Evolutionary conservation across 2,113 vertebrate genomes (phyloP).

Genomic region (Pteropus alecto): DNA sequence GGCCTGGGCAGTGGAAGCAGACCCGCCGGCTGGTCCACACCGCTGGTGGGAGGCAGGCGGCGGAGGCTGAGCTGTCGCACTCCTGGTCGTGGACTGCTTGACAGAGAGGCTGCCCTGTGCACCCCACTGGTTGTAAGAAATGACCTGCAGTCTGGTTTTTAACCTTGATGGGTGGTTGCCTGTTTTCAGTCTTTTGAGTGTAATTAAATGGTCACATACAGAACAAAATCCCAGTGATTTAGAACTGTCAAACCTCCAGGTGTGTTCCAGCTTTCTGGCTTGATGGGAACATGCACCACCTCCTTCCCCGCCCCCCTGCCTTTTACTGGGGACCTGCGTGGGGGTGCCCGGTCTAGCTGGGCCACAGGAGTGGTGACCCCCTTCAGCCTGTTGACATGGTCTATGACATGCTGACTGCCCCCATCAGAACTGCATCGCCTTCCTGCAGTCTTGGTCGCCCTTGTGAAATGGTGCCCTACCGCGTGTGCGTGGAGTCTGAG

Average conservation of each 20-base stretch:
- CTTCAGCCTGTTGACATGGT: not conserved
- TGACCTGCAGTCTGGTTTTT: not conserved
- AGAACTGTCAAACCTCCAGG: not conserved
- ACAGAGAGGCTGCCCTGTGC: not conserved
- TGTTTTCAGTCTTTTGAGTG: not conserved
- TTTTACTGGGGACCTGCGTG: not conserved
- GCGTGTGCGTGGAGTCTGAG: not conserved
- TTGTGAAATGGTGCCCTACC: too few species aligned
- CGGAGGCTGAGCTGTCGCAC: too few species aligned
- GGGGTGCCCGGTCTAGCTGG: not conserved
- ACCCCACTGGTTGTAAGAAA: not conserved
- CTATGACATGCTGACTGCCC: not conserved
- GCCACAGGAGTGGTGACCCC: not conserved
- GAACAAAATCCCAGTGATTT: not conserved
- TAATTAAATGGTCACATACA: not conserved
- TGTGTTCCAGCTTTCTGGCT: not conserved
- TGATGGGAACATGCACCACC: too few species aligned
- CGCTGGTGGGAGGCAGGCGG: too few species aligned
- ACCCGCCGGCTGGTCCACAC: too few species aligned
- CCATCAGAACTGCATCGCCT: not conserved
- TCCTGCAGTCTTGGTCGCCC: not conserved
- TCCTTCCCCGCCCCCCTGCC: rapidly evolving
- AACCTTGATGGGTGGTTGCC: not conserved
- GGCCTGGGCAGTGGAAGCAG: too few species aligned
- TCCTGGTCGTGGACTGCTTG: too few species aligned